Percentiles rank a stretch among this genome's conserved stretches.
Evolutionary conservation across 2,113 vertebrate genomes (phyloP).

Genomic region (Microcebus murinus): DNA sequence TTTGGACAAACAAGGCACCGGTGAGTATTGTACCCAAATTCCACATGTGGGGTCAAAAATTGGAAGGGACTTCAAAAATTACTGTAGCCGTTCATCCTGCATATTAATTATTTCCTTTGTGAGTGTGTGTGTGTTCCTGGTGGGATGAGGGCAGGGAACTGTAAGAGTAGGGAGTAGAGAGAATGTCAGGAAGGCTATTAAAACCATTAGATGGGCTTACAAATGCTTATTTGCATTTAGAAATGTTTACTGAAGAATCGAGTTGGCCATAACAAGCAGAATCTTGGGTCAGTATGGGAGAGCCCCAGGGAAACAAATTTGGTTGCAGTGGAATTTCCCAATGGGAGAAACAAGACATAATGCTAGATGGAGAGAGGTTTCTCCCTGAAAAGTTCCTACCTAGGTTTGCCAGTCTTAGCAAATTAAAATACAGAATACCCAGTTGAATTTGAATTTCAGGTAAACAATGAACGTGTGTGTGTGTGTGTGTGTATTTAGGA

Average conservation of each 20-base stretch:
- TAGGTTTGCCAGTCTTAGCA: not conserved
- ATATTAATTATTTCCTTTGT: not conserved
- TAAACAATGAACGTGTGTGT: not conserved
- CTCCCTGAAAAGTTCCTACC: not conserved
- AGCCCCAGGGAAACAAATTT: slow-evolving; percentile 18
- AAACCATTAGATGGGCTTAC: not conserved
- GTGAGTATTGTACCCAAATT: not conserved
- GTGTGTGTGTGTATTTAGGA: not conserved
- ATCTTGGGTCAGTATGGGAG: not conserved
- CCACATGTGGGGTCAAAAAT: not conserved
- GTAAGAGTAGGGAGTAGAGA: not conserved
- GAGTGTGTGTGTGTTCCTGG: not conserved
- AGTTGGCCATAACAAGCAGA: slow-evolving; percentile 11
- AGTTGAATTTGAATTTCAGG: slow-evolving; percentile 53
- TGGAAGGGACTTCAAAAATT: not conserved
- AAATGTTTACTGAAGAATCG: slow-evolving; percentile 22
- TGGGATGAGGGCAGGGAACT: not conserved
- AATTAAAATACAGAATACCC: not conserved
- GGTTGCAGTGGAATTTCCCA: slow-evolving; percentile 28
- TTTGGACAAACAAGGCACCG: not conserved
- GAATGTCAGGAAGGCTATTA: not conserved
- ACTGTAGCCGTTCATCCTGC: not conserved
- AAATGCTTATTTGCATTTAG: slow-evolving; percentile 49
- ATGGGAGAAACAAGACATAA: not conserved
- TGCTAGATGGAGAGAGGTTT: not conserved